Evolutionary conservation across 2,113 vertebrate genomes (phyloP).

Genomic region (Onychorhynchus coronatus): DNA sequence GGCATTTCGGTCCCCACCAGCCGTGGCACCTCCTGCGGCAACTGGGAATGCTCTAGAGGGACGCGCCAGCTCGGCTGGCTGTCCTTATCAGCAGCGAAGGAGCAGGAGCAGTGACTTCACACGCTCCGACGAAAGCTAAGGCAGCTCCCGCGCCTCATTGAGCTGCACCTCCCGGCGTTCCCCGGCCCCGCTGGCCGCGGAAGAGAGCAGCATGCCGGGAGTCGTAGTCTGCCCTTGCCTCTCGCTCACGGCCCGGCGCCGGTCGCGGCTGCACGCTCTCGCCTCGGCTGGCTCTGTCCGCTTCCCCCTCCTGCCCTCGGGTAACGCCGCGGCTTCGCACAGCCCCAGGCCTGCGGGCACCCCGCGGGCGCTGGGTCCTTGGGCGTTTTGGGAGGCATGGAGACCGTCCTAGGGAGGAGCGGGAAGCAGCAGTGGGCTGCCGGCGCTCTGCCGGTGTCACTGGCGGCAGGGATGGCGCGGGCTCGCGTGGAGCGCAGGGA

Average conservation of each 20-base stretch:
- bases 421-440: background rate
- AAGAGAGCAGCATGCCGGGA: slow-evolving; percentile 43
- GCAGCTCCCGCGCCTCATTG: fast-evolving
- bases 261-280: background rate
- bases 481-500: fast-evolving
- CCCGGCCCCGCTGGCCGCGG: background rate
- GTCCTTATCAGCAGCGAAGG: fast-evolving
- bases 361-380: background rate
- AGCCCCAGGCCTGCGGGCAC: background rate
- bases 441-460: fast-evolving
- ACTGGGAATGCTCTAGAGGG: fast-evolving
- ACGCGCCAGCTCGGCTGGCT: fast-evolving
- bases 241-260: background rate
- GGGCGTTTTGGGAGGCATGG: background rate
- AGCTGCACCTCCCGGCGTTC: background rate
- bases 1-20: background rate
- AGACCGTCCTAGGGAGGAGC: background rate
- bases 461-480: background rate
- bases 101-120: fast-evolving
- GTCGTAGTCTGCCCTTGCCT: background rate
- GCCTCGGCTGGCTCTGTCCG: background rate
- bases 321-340: background rate
- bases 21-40: fast-evolving
- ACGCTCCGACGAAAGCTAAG: fast-evolving
- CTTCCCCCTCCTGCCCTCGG: background rate